Evolutionary conservation across 2,797 vertebrate species (phyloP).

Genomic region (Sebastes kiyomatsui): DNA sequence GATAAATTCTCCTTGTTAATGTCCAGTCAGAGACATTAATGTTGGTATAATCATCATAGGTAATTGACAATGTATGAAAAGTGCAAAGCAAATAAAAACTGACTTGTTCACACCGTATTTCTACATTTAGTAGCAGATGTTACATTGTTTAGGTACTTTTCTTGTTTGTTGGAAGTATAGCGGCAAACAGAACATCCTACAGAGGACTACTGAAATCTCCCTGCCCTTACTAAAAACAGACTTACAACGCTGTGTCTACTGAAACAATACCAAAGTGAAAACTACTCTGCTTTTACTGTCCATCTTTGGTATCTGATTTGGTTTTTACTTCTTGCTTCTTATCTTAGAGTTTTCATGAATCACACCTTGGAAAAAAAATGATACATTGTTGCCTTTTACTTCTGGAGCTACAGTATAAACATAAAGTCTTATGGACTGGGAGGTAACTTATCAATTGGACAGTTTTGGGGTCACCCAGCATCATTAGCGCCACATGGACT

Average conservation of each 20-base stretch:
- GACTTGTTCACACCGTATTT: slow-evolving; percentile 4
- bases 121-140: slow-evolving; percentile 35
- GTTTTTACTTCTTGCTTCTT: background rate
- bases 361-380: background rate
- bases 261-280: slow-evolving; percentile 14
- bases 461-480: background rate
- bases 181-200: slow-evolving; percentile 27
- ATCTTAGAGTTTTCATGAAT: slow-evolving; percentile 1
- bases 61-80: background rate
- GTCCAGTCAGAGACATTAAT: slow-evolving; percentile 39
- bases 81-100: slow-evolving; percentile 17
- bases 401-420: background rate
- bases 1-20: slow-evolving; percentile 59
- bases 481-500: slow-evolving; percentile 14
- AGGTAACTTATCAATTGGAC: background rate
- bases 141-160: slow-evolving; percentile 41
- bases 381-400: background rate
- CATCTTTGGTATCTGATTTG: background rate
- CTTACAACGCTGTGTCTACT: background rate
- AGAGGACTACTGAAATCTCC: slow-evolving; percentile 33
- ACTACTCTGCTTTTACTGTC: background rate
- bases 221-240: slow-evolving; percentile 16
- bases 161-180: slow-evolving; percentile 32
- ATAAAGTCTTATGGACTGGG: background rate
- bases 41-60: slow-evolving; percentile 38